Base-by-base conservation (phyloP, 2,797 vertebrate genomes). In the Ptychadena robeensis region DNA sequence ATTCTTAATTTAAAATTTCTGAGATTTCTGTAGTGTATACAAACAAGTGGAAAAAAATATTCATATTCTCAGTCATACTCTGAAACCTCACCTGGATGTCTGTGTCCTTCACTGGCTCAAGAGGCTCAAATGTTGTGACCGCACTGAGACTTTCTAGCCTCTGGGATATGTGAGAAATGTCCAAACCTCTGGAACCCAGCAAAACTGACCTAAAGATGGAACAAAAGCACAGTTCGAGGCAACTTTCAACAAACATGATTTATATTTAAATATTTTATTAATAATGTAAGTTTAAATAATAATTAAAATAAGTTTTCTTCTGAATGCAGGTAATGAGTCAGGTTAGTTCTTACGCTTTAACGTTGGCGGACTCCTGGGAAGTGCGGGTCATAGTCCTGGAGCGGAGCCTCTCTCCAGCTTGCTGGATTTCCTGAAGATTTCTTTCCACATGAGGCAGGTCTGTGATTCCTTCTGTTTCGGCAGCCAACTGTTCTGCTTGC, bases 61-160 rank as follows among this genome's bases (percentile, higher is more conserved):
- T n/a, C n/a, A n/a, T n/a, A n/a, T n/a, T n/a, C n/a, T n/a, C n/a
- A n/a, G n/a, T n/a, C n/a, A n/a, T n/a, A n/a, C n/a, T n/a, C n/a
- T 30, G 1, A 9, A 12, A 32, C 4, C 88, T 87, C 90, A 98
- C 98, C 97, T 99, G 97, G 88, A 99, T 98, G 87, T 99, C 98
- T 0, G 97, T 98, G 89, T 99, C 97, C 91, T 98, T 98, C 80
- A 99, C 97, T 0, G 98, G 98, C 86, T 99, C 98, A 61, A 99
- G 93, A 59, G 98, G 97, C 86, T 99, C 97, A 87, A 99, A 99
- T 0, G 97, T 98, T 76, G 98, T 99, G 35, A 95, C 97, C 82
- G 98, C 98, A 83, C 98, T 99, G 27, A 99, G 91, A 88, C 94
- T 98, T 89, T 99, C 97, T 80, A 99, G 72, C 25, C 97, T 94